Conservation (phyloP, 2,113 vertebrate species). For the Aspiorhynchus laticeps region DNA sequence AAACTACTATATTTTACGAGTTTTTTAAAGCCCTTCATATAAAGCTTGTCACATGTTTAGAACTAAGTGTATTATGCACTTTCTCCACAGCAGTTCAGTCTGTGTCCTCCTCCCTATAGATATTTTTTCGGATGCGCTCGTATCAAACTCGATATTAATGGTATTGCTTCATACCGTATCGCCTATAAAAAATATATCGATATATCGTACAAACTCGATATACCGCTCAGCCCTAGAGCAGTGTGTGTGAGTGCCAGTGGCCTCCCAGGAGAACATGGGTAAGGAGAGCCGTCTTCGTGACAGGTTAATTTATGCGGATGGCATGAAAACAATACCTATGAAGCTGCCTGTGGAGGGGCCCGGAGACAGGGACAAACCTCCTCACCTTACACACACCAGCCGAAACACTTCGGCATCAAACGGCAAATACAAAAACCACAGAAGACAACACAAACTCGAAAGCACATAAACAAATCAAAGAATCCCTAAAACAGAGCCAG, state of each 20-base stretch:
- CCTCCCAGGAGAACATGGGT: constrained; percentile 67
- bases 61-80: no score
- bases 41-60: no score
- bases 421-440: background rate
- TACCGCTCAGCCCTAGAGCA: no score
- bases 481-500: constrained; percentile 2
- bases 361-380: constrained; percentile 54
- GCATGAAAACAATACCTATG: constrained; percentile 74
- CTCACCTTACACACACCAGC: constrained; percentile 54
- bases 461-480: background rate
- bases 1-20: no score
- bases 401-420: constrained; percentile 22
- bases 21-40: no score
- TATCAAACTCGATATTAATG: no score
- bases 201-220: no score
- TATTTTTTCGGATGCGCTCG: no score
- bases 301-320: constrained; percentile 79
- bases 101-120: no score
- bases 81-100: no score
- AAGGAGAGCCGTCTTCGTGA: constrained; percentile 74
- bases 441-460: constrained; percentile 16
- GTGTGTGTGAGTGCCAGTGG: constrained; percentile 64
- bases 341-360: constrained; percentile 48
- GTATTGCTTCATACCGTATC: no score
- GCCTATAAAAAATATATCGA: no score